phyloP scores from a whole-genome alignment of 2,888 invertebrate species.

The Orthonychiurus folsomi region DNA sequence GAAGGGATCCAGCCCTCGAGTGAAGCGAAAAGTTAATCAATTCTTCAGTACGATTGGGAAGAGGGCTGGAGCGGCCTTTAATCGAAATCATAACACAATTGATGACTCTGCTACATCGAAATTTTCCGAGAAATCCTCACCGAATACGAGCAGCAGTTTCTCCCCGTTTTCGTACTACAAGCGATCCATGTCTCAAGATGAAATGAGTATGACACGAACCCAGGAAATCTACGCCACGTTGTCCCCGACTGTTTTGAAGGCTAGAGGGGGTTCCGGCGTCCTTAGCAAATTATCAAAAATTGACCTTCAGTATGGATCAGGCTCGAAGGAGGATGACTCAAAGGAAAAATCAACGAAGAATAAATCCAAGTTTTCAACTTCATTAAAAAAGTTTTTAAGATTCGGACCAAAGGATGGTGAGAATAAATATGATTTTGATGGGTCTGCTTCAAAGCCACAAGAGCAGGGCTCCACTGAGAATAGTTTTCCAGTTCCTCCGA shows the following conservation, averaged over 20 bases:
- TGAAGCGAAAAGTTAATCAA: slow-evolving; percentile 37
- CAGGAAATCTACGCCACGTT: slow-evolving; percentile 40
- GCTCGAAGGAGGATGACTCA: slow-evolving; percentile 12
- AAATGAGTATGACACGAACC: slow-evolving; percentile 38
- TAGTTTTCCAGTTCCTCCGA: no score
- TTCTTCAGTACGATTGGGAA: slow-evolving; percentile 41
- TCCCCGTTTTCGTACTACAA: slow-evolving; percentile 25
- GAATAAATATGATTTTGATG: neutral
- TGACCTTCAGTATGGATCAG: no score
- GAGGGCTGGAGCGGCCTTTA: slow-evolving; percentile 40
- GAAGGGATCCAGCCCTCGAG: slow-evolving; percentile 37
- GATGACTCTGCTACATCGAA: slow-evolving; percentile 22
- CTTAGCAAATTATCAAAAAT: slow-evolving; percentile 38
- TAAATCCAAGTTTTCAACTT: slow-evolving; percentile 36
- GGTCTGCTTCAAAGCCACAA: slow-evolving; percentile 1
- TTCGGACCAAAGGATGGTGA: slow-evolving; percentile 23
- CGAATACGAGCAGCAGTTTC: slow-evolving; percentile 14
- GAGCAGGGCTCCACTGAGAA: no score
- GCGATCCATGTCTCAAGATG: slow-evolving; percentile 37
- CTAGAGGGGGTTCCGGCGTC: slow-evolving; percentile 35
- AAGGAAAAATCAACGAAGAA: slow-evolving; percentile 30
- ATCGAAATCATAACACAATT: slow-evolving; percentile 21
- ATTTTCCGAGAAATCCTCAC: neutral
- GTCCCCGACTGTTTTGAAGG: slow-evolving; percentile 37
- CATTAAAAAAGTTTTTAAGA: slow-evolving; percentile 37